These are phyloP conservation scores for Watsonalla binaria DNA, from an alignment of 2,888 invertebrate genomes.

Conservation along the genomic window DNA sequence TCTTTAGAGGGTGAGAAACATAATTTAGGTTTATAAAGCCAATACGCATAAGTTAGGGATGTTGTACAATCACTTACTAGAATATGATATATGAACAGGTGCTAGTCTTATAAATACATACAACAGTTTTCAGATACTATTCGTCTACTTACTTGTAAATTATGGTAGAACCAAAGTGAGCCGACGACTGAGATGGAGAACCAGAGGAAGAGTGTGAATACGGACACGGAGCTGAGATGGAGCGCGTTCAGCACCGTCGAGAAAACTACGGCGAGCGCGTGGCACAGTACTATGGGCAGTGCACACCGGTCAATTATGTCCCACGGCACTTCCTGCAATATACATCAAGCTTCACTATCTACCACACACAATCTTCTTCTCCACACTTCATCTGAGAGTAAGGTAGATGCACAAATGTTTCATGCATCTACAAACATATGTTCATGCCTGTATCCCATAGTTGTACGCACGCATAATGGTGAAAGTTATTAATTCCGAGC, in stretches of 20 bases:
- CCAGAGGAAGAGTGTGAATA: constrained; percentile 88
- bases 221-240: constrained; percentile 86
- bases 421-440: no score
- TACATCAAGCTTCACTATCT: constrained; percentile 16
- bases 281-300: constrained; percentile 87
- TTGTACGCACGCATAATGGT: no score
- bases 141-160: constrained; percentile 83
- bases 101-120: background rate
- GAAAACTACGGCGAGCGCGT: constrained; percentile 86
- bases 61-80: no score
- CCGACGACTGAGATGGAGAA: constrained; percentile 86
- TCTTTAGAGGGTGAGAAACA: no score
- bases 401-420: no score
- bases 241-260: constrained; percentile 85
- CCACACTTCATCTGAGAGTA: no score
- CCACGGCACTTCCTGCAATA: constrained; percentile 82
- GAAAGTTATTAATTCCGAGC: no score
- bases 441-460: no score
- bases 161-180: constrained; percentile 89
- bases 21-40: no score
- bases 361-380: background rate
- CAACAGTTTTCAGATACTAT: background rate
- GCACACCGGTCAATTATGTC: constrained; percentile 86
- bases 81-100: no score
- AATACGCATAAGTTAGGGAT: no score